phyloP scores from a whole-genome alignment of 2,113 vertebrate genomes.

The Columbina picui region DNA sequence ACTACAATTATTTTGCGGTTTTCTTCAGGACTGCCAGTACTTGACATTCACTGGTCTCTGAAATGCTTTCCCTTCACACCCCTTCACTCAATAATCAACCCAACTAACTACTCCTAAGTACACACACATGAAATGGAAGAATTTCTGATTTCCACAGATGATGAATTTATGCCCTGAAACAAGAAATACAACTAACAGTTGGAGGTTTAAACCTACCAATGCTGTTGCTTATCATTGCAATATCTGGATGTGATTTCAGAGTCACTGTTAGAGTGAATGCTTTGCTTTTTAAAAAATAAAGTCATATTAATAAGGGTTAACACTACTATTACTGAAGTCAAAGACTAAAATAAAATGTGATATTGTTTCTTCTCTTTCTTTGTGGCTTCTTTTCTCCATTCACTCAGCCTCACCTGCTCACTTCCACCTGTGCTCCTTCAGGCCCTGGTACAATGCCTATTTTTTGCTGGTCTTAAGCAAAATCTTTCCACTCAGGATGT shows the following conservation, averaged over 20 bases:
- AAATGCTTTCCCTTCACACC: background rate
- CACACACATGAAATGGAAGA: background rate
- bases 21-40: background rate
- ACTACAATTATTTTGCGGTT: background rate
- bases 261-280: background rate
- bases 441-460: background rate
- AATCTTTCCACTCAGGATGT: background rate
- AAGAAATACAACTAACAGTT: background rate
- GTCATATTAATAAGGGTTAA: background rate
- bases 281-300: background rate
- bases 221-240: fast-evolving
- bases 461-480: background rate
- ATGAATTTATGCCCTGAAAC: constrained; percentile 18
- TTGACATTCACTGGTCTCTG: background rate
- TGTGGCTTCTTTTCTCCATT: background rate
- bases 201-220: background rate
- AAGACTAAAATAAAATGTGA: background rate
- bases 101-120: background rate
- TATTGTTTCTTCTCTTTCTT: background rate
- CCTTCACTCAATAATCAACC: background rate
- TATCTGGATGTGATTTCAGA: background rate
- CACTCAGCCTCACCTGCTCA: background rate
- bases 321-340: background rate
- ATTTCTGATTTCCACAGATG: background rate
- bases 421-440: background rate